Base-by-base conservation (phyloP, 2,888 invertebrate genomes). In the Orthosia incerta region DNA sequence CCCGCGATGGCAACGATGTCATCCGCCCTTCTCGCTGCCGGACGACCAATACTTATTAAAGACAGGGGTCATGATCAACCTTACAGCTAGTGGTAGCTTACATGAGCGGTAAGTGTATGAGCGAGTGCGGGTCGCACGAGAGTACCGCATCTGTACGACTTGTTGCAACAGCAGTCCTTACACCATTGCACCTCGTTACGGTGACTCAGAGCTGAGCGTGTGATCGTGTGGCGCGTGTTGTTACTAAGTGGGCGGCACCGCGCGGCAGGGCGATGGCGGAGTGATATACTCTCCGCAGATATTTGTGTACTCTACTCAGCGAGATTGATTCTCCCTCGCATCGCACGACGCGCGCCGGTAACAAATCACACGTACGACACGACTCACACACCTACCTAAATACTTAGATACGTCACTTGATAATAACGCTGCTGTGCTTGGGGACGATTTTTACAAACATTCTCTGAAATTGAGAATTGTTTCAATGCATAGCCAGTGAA, bases 281-380 rank as follows among this genome's bases (percentile, higher is more conserved):
- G 39, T 9, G 39, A 39, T 1, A 39, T n/a, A 3, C 26, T 48
- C 26, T 48, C 55, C n/a, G 15, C 26, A 59, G 50, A 51, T 51
- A n/a, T 45, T 68, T 59, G 26, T 71, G 71, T 59, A 39, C 59
- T 51, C 59, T 59, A 23, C 59, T 51, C 59, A 45, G 51, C 45
- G 70, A 51, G 70, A 59, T 60, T 45, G 70, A 51, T 59, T 68
- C 2, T 23, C 23, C 50, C 69, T 57, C 46, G 7, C 56, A n/a
- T 57, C 46, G 7, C 56, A n/a, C 50, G 18, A 39, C 57, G 39
- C 13, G 3, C 20, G 39, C 4, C 7, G 13, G 39, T 45, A 45
- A 23, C 45, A 45, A 56, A 18, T 15, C 20, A 20, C 26, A 16
- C n/a, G 55, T 18, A 31, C 53, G n/a, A 46, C 45, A n/a, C 20